Evolutionary conservation across 2,797 vertebrate genomes (phyloP).

Genomic region (Pangasius krempfi): DNA sequence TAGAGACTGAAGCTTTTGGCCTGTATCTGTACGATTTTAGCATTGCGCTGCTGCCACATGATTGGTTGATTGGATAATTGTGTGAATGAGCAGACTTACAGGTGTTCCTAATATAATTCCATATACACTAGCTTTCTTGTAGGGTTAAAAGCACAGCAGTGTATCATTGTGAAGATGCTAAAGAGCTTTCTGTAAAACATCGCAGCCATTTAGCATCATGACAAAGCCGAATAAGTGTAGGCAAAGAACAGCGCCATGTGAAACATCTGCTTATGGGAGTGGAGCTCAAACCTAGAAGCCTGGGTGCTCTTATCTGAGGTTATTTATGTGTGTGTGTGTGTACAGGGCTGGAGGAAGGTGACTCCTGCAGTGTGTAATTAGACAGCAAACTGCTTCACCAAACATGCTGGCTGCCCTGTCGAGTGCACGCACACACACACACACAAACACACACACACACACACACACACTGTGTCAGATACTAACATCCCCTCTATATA

Average conservation of each 20-base stretch:
- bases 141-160: not conserved
- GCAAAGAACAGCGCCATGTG: not conserved
- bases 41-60: too few species aligned
- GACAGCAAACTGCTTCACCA: constrained; percentile 77
- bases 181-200: not conserved
- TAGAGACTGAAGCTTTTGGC: too few species aligned
- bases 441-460: constrained; percentile 53
- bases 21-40: too few species aligned
- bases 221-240: constrained; percentile 15
- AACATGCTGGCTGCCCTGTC: constrained; percentile 69
- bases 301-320: constrained; percentile 15
- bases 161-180: not conserved
- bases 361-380: constrained; percentile 79
- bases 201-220: not conserved
- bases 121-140: not conserved
- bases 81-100: not conserved
- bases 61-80: not conserved
- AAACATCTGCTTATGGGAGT: constrained; percentile 32
- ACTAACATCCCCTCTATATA: not conserved
- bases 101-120: not conserved
- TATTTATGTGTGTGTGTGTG: constrained; percentile 56
- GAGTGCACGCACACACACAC: constrained; percentile 55
- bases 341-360: constrained; percentile 72
- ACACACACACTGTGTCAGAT: not conserved
- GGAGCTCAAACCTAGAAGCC: not conserved